Evolutionary conservation across 2,113 vertebrate species (phyloP).

Genomic region (Puntigrus tetrazona): DNA sequence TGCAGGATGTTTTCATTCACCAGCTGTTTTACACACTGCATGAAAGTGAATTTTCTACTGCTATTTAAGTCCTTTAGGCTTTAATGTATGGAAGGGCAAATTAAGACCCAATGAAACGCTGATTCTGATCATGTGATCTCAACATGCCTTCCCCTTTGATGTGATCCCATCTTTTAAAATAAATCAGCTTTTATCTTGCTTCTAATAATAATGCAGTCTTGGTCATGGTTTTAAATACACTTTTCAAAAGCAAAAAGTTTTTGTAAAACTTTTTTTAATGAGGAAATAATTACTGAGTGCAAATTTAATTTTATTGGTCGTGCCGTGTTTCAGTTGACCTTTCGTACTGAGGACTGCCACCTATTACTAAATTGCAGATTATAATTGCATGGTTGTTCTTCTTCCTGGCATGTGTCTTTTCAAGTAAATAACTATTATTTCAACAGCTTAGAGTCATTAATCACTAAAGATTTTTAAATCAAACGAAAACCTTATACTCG

Average conservation of each 20-base stretch:
- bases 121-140: no score
- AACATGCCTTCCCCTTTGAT: no score
- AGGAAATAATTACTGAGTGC: neutral
- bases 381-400: slow-evolving; percentile 1
- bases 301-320: neutral
- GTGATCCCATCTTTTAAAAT: neutral
- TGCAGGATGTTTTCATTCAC: no score
- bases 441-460: neutral
- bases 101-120: no score
- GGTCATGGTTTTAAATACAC: neutral
- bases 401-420: neutral
- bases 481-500: neutral
- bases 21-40: no score
- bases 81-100: no score
- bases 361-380: neutral
- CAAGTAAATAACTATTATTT: neutral
- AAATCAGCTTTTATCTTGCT: neutral
- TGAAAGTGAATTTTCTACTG: no score
- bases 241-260: neutral
- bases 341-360: neutral
- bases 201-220: neutral
- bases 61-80: no score
- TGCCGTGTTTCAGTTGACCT: neutral
- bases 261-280: neutral
- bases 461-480: neutral